Conservation (phyloP, 1,140 invertebrate species). For the Antheraea mylitta region DNA sequence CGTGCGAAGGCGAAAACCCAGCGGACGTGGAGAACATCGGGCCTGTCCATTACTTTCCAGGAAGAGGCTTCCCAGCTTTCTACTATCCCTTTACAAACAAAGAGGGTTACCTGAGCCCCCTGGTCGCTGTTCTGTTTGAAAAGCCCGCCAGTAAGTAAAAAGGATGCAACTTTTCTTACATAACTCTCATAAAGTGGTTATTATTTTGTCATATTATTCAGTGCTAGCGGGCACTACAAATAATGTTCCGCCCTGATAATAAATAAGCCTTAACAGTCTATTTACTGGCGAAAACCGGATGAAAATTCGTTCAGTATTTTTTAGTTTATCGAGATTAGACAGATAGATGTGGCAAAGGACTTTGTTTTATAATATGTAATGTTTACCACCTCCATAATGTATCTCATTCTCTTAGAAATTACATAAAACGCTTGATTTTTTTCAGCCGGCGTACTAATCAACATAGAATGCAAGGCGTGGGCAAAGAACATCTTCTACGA, state of each 20-base stretch:
- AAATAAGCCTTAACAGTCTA: too few relatives aligned
- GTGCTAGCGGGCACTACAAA: too few relatives aligned
- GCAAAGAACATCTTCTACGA: slow-evolving; percentile 95
- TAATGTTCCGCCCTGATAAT: too few relatives aligned
- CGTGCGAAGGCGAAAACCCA: slow-evolving; percentile 94
- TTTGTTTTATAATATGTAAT: too few relatives aligned
- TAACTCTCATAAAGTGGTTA: too few relatives aligned
- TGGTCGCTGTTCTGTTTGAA: slow-evolving; percentile 93
- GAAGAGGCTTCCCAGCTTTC: slow-evolving; percentile 87
- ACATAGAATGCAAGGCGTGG: slow-evolving; percentile 98
- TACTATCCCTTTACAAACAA: slow-evolving; percentile 91
- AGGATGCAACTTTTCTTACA: not conserved
- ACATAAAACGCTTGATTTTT: slow-evolving; percentile 22
- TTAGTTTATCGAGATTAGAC: too few relatives aligned
- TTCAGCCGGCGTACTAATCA: slow-evolving; percentile 92
- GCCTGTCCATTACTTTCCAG: slow-evolving; percentile 88
- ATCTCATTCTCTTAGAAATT: too few relatives aligned
- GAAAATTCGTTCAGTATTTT: too few relatives aligned
- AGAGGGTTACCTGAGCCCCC: slow-evolving; percentile 91
- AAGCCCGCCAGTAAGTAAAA: slow-evolving; percentile 86
- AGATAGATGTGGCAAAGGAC: too few relatives aligned
- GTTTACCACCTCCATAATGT: too few relatives aligned
- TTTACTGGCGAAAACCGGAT: too few relatives aligned
- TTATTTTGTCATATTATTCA: not conserved
- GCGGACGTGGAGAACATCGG: slow-evolving; percentile 95